These are phyloP conservation scores for Leptopilina boulardi DNA, from an alignment of 1,140 invertebrate genomes.

Conservation along the genomic window DNA sequence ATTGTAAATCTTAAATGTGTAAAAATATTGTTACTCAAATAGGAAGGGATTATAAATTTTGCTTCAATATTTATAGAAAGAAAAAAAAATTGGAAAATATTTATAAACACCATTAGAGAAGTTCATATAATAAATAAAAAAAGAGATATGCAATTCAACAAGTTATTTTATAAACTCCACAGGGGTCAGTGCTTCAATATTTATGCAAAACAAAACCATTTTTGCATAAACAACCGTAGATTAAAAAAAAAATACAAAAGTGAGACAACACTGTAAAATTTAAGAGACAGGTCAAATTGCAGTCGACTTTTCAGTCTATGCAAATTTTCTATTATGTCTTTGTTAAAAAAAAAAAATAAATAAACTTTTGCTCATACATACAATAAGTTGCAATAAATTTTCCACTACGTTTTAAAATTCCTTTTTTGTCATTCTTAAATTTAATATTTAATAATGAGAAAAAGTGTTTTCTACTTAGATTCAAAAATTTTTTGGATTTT, in stretches of 20 bases:
- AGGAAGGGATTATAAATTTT: not conserved
- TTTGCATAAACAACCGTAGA: not conserved
- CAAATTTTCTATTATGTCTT: constrained; percentile 24
- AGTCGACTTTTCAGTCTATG: constrained; percentile 18
- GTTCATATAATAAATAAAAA: constrained; percentile 11
- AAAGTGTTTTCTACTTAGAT: not conserved
- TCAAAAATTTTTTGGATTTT: too few relatives aligned
- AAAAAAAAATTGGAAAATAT: not conserved
- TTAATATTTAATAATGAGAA: not conserved
- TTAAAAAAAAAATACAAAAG: not conserved
- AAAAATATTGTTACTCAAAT: not conserved
- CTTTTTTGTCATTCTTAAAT: not conserved
- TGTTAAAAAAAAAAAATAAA: not conserved
- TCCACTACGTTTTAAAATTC: not conserved
- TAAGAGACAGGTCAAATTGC: constrained; percentile 11
- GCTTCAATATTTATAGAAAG: not conserved
- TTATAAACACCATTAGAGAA: not conserved
- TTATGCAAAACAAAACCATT: not conserved
- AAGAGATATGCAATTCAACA: not conserved
- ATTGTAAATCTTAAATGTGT: not conserved
- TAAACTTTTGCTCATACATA: not conserved
- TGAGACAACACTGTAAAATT: not conserved
- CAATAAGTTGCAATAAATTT: constrained; percentile 6
- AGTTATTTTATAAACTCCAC: constrained; percentile 11
- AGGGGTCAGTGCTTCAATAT: not conserved